Percentiles rank a stretch among this genome's conserved stretches.
phyloP scores from a whole-genome alignment of 2,888 invertebrate species.

The Netelia melanura region DNA sequence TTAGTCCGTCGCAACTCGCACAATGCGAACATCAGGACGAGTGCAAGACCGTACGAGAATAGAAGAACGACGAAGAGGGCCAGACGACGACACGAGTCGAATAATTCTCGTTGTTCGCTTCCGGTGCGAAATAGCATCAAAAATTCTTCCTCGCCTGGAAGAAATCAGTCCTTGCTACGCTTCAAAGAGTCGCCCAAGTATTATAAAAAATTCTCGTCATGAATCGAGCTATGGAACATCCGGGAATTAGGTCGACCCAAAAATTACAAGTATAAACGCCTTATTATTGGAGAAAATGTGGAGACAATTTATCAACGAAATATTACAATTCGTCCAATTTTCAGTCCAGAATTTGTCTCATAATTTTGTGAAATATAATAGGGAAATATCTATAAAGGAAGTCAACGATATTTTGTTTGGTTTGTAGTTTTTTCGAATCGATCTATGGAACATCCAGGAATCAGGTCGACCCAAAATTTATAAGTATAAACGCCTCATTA shows the following conservation, averaged over 20 bases:
- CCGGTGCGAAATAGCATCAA: slow-evolving; percentile 62
- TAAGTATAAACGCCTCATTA: neutral
- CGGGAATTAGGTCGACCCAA: too few relatives aligned
- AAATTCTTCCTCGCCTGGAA: slow-evolving; percentile 33
- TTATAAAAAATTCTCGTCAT: too few relatives aligned
- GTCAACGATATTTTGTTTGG: too few relatives aligned
- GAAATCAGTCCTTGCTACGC: neutral
- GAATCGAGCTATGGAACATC: too few relatives aligned
- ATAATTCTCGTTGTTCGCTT: slow-evolving; percentile 66
- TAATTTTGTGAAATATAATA: neutral
- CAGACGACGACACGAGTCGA: slow-evolving; percentile 64
- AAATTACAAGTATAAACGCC: neutral
- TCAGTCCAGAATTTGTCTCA: neutral
- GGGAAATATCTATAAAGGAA: too few relatives aligned
- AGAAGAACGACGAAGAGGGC: slow-evolving; percentile 26
- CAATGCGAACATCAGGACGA: slow-evolving; percentile 17
- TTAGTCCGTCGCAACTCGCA: slow-evolving; percentile 39
- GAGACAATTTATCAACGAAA: neutral
- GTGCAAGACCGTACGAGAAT: slow-evolving; percentile 44
- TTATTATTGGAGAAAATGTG: neutral
- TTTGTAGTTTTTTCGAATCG: too few relatives aligned
- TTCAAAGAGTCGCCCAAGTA: neutral
- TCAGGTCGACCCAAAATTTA: too few relatives aligned
- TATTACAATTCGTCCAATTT: neutral
- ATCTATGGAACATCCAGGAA: too few relatives aligned